Percentiles rank a stretch among this genome's conserved stretches.
Conservation (phyloP, 2,888 invertebrate species). For the Apamea sordens region DNA sequence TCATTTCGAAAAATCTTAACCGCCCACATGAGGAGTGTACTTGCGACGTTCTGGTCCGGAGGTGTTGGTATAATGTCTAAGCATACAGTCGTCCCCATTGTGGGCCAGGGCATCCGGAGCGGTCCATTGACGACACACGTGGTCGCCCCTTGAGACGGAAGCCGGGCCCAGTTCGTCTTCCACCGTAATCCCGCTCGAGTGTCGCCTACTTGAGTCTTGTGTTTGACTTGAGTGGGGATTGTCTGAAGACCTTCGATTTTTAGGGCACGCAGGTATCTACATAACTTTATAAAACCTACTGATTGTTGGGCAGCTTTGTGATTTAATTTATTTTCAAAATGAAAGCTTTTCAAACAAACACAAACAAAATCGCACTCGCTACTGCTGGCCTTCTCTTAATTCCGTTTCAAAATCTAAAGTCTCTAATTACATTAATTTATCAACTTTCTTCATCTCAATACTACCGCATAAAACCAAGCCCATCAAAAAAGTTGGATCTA, state of each 20-base stretch:
- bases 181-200: constrained; percentile 70
- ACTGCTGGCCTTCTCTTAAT: background rate
- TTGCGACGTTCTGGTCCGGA: constrained; percentile 55
- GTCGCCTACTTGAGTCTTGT: constrained; percentile 67
- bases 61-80: constrained; percentile 69
- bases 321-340: background rate
- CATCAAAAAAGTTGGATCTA: constrained; percentile 51
- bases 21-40: constrained; percentile 37
- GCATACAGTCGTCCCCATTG: constrained; percentile 75
- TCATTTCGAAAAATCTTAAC: constrained; percentile 58
- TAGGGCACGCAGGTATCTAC: constrained; percentile 20
- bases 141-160: constrained; percentile 83
- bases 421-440: constrained; percentile 42
- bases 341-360: background rate
- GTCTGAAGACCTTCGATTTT: constrained; percentile 44
- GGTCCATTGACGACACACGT: constrained; percentile 86
- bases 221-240: constrained; percentile 51
- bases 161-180: constrained; percentile 74
- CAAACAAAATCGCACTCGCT: too few relatives aligned
- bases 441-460: constrained; percentile 34
- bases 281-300: background rate
- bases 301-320: background rate
- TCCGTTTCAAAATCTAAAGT: background rate
- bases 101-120: constrained; percentile 83
- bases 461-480: constrained; percentile 33